Evolutionary conservation across 2,113 vertebrate genomes (phyloP).

Genomic region (Capreolus pygargus): DNA sequence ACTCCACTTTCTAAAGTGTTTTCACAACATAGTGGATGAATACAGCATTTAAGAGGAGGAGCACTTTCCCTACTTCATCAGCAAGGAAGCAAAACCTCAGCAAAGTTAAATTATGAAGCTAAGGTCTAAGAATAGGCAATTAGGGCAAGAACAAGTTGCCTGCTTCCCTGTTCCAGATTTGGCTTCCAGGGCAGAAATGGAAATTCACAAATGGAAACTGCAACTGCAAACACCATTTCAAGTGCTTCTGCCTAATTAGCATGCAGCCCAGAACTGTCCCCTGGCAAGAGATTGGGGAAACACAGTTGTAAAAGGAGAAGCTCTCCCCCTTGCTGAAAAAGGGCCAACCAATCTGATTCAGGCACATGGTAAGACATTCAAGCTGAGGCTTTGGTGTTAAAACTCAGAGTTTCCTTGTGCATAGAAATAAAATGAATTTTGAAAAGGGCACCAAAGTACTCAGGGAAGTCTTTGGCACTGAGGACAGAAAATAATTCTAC

Average conservation of each 20-base stretch:
- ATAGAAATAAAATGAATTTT: constrained; percentile 44
- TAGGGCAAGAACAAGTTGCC: constrained; percentile 38
- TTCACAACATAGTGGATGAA: neutral
- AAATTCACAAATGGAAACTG: constrained; percentile 56
- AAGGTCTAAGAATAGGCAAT: constrained; percentile 8
- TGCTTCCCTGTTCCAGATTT: constrained; percentile 53
- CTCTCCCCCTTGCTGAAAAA: neutral
- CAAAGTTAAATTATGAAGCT: neutral
- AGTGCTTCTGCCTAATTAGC: constrained; percentile 54
- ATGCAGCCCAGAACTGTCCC: constrained; percentile 42
- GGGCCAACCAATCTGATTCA: constrained; percentile 29
- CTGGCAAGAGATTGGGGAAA: constrained; percentile 58
- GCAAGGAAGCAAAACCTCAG: constrained; percentile 1
- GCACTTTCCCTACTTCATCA: neutral
- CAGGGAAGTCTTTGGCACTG: neutral
- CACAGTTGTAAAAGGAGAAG: constrained; percentile 48
- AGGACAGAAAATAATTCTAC: neutral
- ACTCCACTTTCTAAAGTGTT: neutral
- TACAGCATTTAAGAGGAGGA: neutral
- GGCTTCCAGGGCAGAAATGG: constrained; percentile 47
- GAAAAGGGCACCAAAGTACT: constrained; percentile 6
- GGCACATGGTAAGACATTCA: neutral
- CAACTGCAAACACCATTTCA: constrained; percentile 27
- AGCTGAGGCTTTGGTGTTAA: constrained; percentile 11
- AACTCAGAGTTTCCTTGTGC: constrained; percentile 43